Conservation (phyloP, 2,888 invertebrate genomes). For the Ectobius pallidus region DNA sequence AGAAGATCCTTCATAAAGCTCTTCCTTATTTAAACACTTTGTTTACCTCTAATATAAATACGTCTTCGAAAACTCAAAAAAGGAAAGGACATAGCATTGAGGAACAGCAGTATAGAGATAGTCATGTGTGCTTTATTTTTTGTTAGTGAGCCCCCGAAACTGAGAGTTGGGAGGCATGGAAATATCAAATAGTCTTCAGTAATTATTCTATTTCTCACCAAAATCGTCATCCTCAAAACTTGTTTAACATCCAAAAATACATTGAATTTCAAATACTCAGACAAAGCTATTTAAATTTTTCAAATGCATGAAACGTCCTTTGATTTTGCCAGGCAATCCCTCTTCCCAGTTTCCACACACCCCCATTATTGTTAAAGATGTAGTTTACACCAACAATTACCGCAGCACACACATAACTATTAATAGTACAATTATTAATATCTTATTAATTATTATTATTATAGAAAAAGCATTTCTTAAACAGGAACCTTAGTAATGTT, state of each 20-base stretch:
- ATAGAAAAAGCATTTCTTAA: slow-evolving; percentile 53
- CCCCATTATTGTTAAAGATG: slow-evolving; percentile 43
- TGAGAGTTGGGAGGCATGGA: not conserved
- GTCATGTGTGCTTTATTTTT: slow-evolving; percentile 42
- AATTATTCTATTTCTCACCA: no score
- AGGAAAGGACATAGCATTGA: slow-evolving; percentile 44
- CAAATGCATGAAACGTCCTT: no score
- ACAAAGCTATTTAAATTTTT: no score
- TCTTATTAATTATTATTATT: slow-evolving; percentile 46
- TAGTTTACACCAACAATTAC: slow-evolving; percentile 45
- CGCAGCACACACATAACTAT: slow-evolving; percentile 44
- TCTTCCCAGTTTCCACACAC: slow-evolving; percentile 43
- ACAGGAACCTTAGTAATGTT: slow-evolving; percentile 55
- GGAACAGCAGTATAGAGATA: slow-evolving; percentile 41
- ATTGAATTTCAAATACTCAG: no score
- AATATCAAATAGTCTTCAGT: not conserved
- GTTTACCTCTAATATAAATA: slow-evolving; percentile 37
- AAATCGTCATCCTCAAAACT: no score
- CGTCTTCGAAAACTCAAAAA: slow-evolving; percentile 37
- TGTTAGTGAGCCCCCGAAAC: slow-evolving; percentile 42
- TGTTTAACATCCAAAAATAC: no score
- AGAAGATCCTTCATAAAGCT: slow-evolving; percentile 32
- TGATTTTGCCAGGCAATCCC: no score
- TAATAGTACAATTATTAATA: slow-evolving; percentile 46
- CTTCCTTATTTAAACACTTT: slow-evolving; percentile 31